These are phyloP conservation scores for Zaprionus davidi DNA, from an alignment of 1,140 invertebrate species.

Conservation along the genomic window DNA sequence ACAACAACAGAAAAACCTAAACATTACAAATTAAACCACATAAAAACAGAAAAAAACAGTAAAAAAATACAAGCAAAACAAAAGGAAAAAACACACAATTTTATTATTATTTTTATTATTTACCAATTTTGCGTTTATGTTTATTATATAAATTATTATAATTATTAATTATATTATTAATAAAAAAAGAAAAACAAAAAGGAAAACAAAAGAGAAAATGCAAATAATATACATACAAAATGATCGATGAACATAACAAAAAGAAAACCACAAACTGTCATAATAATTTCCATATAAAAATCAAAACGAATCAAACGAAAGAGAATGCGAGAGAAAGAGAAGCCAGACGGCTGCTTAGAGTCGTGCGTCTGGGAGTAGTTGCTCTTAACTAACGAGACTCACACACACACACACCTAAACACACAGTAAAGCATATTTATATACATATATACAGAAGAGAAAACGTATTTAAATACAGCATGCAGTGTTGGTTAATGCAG, in stretches of 20 bases:
- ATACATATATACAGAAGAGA: slow-evolving; percentile 55
- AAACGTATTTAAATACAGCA: slow-evolving; percentile 43
- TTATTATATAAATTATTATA: slow-evolving; percentile 83
- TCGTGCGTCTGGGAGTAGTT: slow-evolving; percentile 29
- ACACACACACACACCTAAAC: slow-evolving; percentile 49
- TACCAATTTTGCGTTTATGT: slow-evolving; percentile 83
- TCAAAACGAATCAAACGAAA: slow-evolving; percentile 17
- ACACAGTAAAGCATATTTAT: slow-evolving; percentile 24
- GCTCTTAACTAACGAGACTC: slow-evolving; percentile 62
- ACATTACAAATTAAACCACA: slow-evolving; percentile 48
- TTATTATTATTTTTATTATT: slow-evolving; percentile 83
- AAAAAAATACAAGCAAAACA: slow-evolving; percentile 50
- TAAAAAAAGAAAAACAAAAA: slow-evolving; percentile 61
- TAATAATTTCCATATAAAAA: slow-evolving; percentile 34
- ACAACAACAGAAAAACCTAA: slow-evolving; percentile 28
- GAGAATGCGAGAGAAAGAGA: not conserved
- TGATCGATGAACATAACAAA: slow-evolving; percentile 49
- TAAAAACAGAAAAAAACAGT: slow-evolving; percentile 55
- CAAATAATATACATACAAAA: slow-evolving; percentile 57
- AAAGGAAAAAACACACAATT: slow-evolving; percentile 61
- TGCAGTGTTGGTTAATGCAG: slow-evolving; percentile 36
- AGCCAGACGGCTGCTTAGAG: slow-evolving; percentile 49
- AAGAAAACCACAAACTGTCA: slow-evolving; percentile 38
- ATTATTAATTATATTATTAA: slow-evolving; percentile 83
- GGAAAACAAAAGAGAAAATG: slow-evolving; percentile 56